A percentile compares a stretch with the other conserved stretches of the same genome.
These are phyloP conservation scores for Spatula clypeata DNA, from an alignment of 2,797 vertebrate species.

Conservation along the genomic window DNA sequence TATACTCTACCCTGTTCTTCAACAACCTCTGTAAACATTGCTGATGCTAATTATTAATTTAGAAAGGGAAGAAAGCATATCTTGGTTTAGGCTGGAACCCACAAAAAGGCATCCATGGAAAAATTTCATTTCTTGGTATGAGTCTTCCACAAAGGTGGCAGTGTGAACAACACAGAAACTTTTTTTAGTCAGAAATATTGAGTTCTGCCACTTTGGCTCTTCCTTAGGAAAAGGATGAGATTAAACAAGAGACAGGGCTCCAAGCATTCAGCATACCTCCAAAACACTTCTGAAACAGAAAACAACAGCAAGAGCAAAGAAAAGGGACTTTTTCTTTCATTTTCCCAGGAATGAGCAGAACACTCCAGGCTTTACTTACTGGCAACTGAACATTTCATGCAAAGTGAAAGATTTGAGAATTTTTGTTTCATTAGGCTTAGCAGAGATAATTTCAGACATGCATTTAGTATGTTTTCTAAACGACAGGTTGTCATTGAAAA, in stretches of 20 bases:
- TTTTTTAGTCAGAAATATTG: not conserved
- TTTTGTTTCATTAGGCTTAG: not conserved
- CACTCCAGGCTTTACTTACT: not conserved
- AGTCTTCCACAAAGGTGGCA: not conserved
- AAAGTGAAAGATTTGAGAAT: not conserved
- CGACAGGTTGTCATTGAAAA: constrained; percentile 11
- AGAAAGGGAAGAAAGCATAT: not conserved
- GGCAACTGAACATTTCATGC: not conserved
- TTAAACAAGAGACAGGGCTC: not conserved
- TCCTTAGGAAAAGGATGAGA: not conserved
- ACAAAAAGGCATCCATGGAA: not conserved
- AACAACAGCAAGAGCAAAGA: not conserved
- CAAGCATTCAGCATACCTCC: not conserved
- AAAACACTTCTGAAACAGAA: not conserved
- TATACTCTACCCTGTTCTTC: not conserved
- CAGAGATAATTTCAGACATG: not conserved
- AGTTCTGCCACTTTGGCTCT: not conserved
- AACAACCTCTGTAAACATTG: not conserved
- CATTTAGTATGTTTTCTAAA: not conserved
- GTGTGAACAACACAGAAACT: not conserved
- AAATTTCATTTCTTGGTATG: not conserved
- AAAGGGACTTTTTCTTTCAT: not conserved
- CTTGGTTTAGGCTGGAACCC: not conserved
- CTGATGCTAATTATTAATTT: not conserved
- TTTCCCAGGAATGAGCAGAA: not conserved